Evolutionary conservation across 2,797 vertebrate genomes (phyloP).

Genomic region (Tokudaia muenninki): DNA sequence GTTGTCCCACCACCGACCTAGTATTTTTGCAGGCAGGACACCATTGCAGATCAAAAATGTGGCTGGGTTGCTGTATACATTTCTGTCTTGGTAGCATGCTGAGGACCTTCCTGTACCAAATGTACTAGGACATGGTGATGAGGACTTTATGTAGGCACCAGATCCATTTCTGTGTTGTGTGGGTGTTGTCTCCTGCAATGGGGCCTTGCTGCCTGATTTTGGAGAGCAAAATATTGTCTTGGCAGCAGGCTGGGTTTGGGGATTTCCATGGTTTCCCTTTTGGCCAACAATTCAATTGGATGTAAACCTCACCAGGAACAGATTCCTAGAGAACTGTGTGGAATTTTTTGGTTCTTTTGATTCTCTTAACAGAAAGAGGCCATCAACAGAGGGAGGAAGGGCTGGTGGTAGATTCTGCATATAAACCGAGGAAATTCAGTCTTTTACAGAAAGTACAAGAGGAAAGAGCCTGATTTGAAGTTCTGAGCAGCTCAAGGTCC

Average conservation of each 20-base stretch:
- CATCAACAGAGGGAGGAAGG: neutral
- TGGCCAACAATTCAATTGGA: neutral
- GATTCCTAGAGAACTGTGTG: neutral
- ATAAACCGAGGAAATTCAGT: neutral
- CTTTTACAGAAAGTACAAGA: neutral
- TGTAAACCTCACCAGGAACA: neutral
- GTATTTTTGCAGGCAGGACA: neutral
- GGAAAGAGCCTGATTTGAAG: neutral
- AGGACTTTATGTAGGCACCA: neutral
- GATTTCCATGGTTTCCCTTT: neutral
- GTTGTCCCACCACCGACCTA: neutral
- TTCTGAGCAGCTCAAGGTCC: neutral
- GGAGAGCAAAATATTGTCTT: neutral
- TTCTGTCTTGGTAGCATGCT: neutral
- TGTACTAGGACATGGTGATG: neutral
- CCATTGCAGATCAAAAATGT: neutral
- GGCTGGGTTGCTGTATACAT: neutral
- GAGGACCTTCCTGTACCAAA: neutral
- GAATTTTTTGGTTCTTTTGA: neutral
- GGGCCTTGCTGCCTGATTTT: neutral
- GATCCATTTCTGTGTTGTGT: neutral
- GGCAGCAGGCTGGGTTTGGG: neutral
- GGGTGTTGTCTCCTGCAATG: neutral
- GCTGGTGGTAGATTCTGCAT: neutral
- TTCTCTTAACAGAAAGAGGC: constrained; percentile 1